Percentiles rank a stretch among this genome's conserved stretches.
phyloP scores from a whole-genome alignment of 1,140 invertebrate species.

The Popillia japonica region DNA sequence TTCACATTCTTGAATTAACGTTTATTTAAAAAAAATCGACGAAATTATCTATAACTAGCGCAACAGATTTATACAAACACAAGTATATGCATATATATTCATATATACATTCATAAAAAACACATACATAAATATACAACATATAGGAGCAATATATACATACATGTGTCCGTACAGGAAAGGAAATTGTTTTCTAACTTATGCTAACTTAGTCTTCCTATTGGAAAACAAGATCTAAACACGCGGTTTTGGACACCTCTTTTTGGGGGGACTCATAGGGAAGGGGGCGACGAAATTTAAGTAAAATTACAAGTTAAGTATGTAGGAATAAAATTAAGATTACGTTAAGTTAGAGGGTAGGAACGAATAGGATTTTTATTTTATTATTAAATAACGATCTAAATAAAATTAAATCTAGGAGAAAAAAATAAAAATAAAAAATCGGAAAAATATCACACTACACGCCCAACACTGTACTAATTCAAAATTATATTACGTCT shows the following conservation, averaged over 20 bases:
- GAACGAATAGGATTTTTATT: neutral
- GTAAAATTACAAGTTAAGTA: too few relatives aligned
- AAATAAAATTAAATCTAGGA: slow-evolving; percentile 10
- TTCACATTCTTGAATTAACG: slow-evolving; percentile 26
- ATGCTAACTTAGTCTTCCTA: too few relatives aligned
- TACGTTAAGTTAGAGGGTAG: neutral
- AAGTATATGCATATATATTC: neutral
- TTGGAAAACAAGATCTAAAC: too few relatives aligned
- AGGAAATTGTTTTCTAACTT: neutral
- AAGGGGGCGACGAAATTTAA: too few relatives aligned
- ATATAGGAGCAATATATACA: slow-evolving; percentile 27
- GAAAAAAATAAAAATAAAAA: neutral
- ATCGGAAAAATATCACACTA: slow-evolving; percentile 24
- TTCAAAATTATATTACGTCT: slow-evolving; percentile 19
- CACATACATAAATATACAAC: slow-evolving; percentile 27
- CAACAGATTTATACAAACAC: neutral
- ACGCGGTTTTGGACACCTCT: too few relatives aligned
- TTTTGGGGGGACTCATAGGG: too few relatives aligned
- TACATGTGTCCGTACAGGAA: slow-evolving; percentile 22
- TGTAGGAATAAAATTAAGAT: neutral
- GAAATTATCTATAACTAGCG: slow-evolving; percentile 12
- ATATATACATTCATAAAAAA: neutral
- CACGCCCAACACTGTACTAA: slow-evolving; percentile 18
- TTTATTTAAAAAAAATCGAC: slow-evolving; percentile 22
- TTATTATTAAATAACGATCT: neutral